Evolutionary conservation across 1,140 invertebrate genomes (phyloP).

Genomic region (Proctacanthus coquilletti): DNA sequence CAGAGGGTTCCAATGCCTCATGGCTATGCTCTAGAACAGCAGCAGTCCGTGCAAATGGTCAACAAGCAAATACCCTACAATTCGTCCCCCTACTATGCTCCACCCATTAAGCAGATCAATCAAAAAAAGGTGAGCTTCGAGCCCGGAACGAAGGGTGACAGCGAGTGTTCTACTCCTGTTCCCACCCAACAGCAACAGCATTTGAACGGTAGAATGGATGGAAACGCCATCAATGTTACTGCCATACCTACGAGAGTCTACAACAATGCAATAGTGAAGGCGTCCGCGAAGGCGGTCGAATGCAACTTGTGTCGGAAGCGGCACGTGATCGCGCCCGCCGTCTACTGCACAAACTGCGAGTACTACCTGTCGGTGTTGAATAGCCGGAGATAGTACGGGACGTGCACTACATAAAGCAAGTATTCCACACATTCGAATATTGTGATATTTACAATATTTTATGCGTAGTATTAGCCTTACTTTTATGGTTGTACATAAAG

Average conservation of each 20-base stretch:
- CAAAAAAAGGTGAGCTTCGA: constrained; percentile 53
- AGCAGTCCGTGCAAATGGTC: constrained; percentile 18
- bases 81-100: constrained; percentile 40
- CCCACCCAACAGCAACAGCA: constrained; percentile 17
- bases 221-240: constrained; percentile 14
- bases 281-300: constrained; percentile 33
- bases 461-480: too few relatives aligned
- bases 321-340: constrained; percentile 49
- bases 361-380: constrained; percentile 65
- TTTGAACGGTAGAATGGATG: constrained; percentile 3
- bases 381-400: background rate
- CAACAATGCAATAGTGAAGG: constrained; percentile 33
- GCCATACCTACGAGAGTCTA: constrained; percentile 25
- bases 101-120: constrained; percentile 35
- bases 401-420: background rate
- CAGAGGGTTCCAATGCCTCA: constrained; percentile 38
- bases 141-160: constrained; percentile 42
- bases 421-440: background rate
- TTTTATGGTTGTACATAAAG: too few relatives aligned
- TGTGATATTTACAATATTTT: constrained; percentile 1
- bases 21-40: constrained; percentile 22
- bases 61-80: constrained; percentile 24
- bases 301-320: constrained; percentile 79
- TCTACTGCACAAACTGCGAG: constrained; percentile 78
- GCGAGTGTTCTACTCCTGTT: constrained; percentile 35